Evolutionary conservation across 2,888 invertebrate genomes (phyloP), one percentile per base, ranked within the genome.

Genomic region (Cantharis flavilabris): DNA sequence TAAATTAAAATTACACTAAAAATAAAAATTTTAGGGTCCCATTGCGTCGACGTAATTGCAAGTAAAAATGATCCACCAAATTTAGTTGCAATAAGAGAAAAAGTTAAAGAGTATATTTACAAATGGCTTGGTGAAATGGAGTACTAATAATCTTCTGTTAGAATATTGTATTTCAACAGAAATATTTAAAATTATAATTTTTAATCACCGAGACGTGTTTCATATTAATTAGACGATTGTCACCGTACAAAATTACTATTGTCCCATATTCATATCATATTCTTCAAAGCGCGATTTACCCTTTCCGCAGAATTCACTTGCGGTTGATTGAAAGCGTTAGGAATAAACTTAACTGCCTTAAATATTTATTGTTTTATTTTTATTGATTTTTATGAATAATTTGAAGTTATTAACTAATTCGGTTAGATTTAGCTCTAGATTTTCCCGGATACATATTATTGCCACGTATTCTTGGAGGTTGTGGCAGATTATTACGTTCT

Each of bases 401-500:
- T 30, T 5, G 16, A 33, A 26, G 9, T 30, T 63, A 28, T 64
- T 62, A 64, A 72, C 28, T 28, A 64, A 64, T 18, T 14, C 64
- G 63, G 18, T 23, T 72, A 5, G 64, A 5, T 76, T 71, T 76
- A 2, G 14, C 2, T 71, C 26, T 73, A 7, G 20, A 7, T 72
- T 75, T 79, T 69, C 79, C 69, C 62, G 73, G 23, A 62, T 49
- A 64, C n/a, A 49, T 7, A n/a, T 49, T 49, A 70, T 62, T 49
- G 16, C 30, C 30, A 64, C 73, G 23, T 62, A 70, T 20, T 62
- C 64, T 71, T 26, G 23, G 69, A n/a, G 69, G 76, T 20, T 75
- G 70, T 4, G 49, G 63, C 3, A 26, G 49, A 64, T 30, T 72
- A 64, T 81, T 76, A 1, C 79, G 81, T 78, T 95, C 95, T 80